Percentiles rank a stretch among this genome's conserved stretches.
Evolutionary conservation across 2,113 vertebrate genomes (phyloP).

Genomic region (Oreotrochilus melanogaster): DNA sequence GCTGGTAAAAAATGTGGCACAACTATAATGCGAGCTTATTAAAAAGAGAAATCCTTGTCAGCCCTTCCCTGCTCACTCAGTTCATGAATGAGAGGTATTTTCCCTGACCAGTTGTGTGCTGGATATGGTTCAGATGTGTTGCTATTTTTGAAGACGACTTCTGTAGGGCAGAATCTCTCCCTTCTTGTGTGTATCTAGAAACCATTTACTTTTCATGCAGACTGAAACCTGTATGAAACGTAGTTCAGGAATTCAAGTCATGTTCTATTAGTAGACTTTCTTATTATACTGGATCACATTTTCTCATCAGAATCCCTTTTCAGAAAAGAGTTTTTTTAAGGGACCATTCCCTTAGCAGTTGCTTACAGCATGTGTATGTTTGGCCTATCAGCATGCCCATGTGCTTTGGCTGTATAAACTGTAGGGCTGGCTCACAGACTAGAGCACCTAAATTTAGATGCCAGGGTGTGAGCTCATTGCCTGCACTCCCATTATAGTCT

Average conservation of each 20-base stretch:
- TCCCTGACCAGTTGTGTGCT: not conserved
- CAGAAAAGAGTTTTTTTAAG: not conserved
- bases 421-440: constrained; percentile 16
- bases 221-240: not conserved
- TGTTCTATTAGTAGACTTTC: not conserved
- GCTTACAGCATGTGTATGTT: not conserved
- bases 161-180: not conserved
- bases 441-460: constrained; percentile 63
- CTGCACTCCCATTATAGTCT: not conserved
- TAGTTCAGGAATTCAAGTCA: not conserved
- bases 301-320: not conserved
- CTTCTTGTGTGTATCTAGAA: not conserved
- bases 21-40: not conserved
- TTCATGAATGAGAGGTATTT: constrained; percentile 23
- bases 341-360: not conserved
- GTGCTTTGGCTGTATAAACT: constrained; percentile 26
- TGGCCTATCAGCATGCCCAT: constrained; percentile 1
- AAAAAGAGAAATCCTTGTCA: not conserved
- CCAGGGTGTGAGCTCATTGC: constrained; percentile 53
- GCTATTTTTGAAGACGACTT: constrained; percentile 32
- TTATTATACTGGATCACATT: not conserved
- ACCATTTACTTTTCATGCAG: not conserved
- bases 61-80: not conserved
- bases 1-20: not conserved
- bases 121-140: constrained; percentile 16